These are phyloP conservation scores for Ectemnius lituratus DNA, from an alignment of 2,888 invertebrate species.

Conservation along the genomic window DNA sequence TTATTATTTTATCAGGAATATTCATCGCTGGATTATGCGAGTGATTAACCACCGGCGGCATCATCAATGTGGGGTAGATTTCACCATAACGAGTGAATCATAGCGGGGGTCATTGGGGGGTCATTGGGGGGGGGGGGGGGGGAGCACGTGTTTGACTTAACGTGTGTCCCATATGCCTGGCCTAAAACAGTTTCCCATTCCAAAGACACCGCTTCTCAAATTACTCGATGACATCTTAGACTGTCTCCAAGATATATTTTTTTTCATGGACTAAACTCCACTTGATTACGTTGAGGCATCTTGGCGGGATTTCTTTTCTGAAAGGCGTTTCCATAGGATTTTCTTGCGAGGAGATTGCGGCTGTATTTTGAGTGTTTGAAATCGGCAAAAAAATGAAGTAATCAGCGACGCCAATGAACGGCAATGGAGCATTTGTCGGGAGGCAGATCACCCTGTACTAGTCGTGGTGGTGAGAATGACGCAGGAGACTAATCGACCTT, in stretches of 20 bases:
- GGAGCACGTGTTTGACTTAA: background rate
- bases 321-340: background rate
- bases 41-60: background rate
- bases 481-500: slow-evolving; percentile 62
- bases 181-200: slow-evolving; percentile 37
- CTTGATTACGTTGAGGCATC: no score
- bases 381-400: no score
- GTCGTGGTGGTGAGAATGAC: slow-evolving; percentile 56
- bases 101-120: no score
- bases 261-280: no score
- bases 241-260: no score
- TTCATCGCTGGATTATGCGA: slow-evolving; percentile 30
- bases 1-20: background rate
- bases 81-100: no score
- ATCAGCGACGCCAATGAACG: no score
- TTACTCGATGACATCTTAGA: slow-evolving; percentile 38
- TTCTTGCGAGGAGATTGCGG: no score
- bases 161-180: slow-evolving; percentile 40
- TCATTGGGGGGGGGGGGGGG: no score
- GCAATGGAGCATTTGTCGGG: background rate
- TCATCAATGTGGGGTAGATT: no score
- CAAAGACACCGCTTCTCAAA: slow-evolving; percentile 29
- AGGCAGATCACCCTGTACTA: background rate
- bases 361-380: no score
- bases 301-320: background rate